Base-by-base conservation (phyloP, 2,113 vertebrate genomes). In the Cinclus cinclus region DNA sequence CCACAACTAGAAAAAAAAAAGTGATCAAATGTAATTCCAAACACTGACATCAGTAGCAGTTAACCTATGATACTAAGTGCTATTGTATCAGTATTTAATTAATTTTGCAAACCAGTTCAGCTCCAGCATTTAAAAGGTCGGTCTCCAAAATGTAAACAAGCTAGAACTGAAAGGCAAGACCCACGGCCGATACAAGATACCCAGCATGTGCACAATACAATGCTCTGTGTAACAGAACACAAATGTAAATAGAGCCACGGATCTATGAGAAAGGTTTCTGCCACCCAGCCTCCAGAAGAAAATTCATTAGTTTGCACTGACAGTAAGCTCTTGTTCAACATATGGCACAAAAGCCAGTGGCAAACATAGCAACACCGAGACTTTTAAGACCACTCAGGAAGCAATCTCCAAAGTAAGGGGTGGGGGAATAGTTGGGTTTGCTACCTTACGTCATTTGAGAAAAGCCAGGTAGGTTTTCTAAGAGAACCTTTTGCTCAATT, bases 261-360 rank as follows among this genome's bases (percentile, higher is more conserved):
- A 87, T 65, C 77, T 82, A 58, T 35, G 70, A 71, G 80, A 79
- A 80, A 93, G 63, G 68, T 73, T 95, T 87, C 87, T 95, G 77
- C 84, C 65, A 84, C 62, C 37, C 62, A 71, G 58, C 28, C 75
- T 52, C 0, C 0, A 90, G 47, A 53, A 83, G 46, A 94, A 95
- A 95, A 93, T 94, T 70, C 71, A 67, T 93, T 92, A 89, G 76
- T 90, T 84, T 94, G 86, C 71, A 64, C 52, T 85, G 71, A 94
- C 79, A 90, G 79, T 83, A 95, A 85, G 78, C 75, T 95, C 87
- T 90, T 94, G 88, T 91, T 91, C 92, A 91, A 85, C 60, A 90
- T 59, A 63, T 41, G 35, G 82, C 68, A 92, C 85, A 93, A 94
- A 94, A 95, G 77, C 67, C 87, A 49, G 79, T 2, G 77, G 71